Base-by-base conservation (phyloP, 2,888 invertebrate genomes). In the Rhopalosiphum nymphaeae region DNA sequence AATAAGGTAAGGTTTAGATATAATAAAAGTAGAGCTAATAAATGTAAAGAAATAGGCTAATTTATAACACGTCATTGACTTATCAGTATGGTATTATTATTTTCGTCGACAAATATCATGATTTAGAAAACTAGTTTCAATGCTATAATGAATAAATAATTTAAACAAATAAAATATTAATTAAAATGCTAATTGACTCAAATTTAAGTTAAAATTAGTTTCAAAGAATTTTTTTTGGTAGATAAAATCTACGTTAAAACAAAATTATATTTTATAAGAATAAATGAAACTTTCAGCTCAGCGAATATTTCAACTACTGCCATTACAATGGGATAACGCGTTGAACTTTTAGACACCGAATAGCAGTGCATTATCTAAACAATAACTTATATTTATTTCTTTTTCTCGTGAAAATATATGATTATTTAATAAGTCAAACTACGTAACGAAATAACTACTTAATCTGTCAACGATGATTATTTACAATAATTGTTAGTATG, bases 391-490 rank as follows among this genome's bases (percentile, higher is more conserved):
- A 78, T 78, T 21, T 78, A 36, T 78, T 78, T 78, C 1, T 67
- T 67, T 67, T n/a, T 67, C 78, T 36, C 44, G 9, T 9, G 3
- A 46, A 90, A 46, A 46, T n/a, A n/a, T 49, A 90, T 78, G 25
- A 49, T 67, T 90, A 49, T 90, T 90, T 67, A 49, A 67, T 90
- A 49, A 78, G 10, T 25, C 90, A 4, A 90, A 90, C 90, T 90
- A 67, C 67, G 56, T 46, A 90, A 46, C 61, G 44, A 46, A 61
- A 67, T 61, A n/a, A n/a, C n/a, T n/a, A 42, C 90, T 78, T 9
- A 67, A 67, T 90, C 21, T 90, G n/a, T 67, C 61, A 67, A 67
- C n/a, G 1, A 11, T 61, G 46, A 46, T 67, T 90, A 42, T n/a
- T 61, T n/a, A 10, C 46, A 26, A 90, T 67, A 44, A 85, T 26